Conservation (phyloP, 2,888 invertebrate genomes). For the Amphiduros pacificus region DNA sequence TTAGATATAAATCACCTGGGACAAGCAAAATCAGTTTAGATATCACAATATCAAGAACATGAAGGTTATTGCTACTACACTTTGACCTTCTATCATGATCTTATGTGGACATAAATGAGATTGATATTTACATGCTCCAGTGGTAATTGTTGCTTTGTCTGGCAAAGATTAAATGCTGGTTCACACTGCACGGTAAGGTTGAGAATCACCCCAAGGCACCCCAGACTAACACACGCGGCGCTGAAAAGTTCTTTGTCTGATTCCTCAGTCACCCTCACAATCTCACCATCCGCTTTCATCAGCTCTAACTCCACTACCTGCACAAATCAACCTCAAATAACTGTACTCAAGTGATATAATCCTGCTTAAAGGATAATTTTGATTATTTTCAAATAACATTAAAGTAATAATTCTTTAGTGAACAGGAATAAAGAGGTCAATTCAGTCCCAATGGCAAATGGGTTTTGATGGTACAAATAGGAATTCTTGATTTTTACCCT, state of each 20-base stretch:
- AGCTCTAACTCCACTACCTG: constrained; percentile 49
- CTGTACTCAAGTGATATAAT: too few species aligned
- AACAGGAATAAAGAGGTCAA: too few species aligned
- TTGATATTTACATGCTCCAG: constrained; percentile 33
- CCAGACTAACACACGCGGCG: constrained; percentile 47
- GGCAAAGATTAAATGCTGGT: constrained; percentile 20
- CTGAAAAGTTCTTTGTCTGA: constrained; percentile 46
- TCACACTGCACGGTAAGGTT: constrained; percentile 53
- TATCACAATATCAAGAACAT: not conserved
- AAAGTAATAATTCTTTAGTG: too few species aligned
- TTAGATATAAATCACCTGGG: not conserved
- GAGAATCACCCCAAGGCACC: constrained; percentile 52
- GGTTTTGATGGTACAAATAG: too few species aligned
- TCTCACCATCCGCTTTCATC: constrained; percentile 47
- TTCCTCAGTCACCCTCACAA: constrained; percentile 38
- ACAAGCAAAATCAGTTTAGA: not conserved
- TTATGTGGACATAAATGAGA: not conserved
- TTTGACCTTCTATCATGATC: not conserved
- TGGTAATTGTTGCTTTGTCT: constrained; percentile 14
- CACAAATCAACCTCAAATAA: not conserved
- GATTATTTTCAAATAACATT: too few species aligned
- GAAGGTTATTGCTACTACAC: not conserved
- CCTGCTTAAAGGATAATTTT: too few species aligned
- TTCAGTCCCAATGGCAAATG: too few species aligned
- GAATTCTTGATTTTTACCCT: too few species aligned